A percentile compares a stretch with the other conserved stretches of the same genome.
These are phyloP conservation scores for Melanargia galathea DNA, from an alignment of 2,888 invertebrate species.

Conservation along the genomic window DNA sequence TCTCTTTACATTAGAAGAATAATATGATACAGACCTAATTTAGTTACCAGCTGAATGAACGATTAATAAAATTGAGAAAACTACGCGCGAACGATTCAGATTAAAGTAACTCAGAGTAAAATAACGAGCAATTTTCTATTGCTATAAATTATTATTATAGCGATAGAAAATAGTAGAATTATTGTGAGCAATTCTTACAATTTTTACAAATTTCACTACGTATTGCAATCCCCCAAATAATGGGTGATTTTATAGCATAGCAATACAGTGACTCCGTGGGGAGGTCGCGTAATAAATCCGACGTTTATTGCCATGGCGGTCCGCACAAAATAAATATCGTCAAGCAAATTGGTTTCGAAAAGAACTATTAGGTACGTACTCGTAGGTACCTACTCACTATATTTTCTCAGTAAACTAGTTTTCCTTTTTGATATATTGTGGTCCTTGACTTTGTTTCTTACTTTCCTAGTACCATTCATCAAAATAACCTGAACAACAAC, in stretches of 20 bases:
- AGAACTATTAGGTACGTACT: conserved; percentile 8
- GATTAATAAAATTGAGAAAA: too few relatives aligned
- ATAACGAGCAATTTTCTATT: too few relatives aligned
- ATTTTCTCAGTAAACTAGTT: not conserved
- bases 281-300: conserved; percentile 32
- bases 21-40: too few relatives aligned
- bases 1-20: too few relatives aligned
- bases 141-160: too few relatives aligned
- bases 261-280: conserved; percentile 29
- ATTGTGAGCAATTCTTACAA: not conserved
- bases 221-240: not conserved
- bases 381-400: not conserved
- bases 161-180: not conserved
- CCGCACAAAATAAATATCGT: conserved; percentile 30
- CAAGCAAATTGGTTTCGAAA: conserved; percentile 18
- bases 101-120: too few relatives aligned
- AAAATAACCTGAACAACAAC: not conserved
- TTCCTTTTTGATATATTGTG: not conserved
- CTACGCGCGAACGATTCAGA: too few relatives aligned
- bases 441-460: conserved; percentile 6
- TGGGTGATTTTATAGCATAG: conserved; percentile 10
- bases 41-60: too few relatives aligned
- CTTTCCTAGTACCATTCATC: not conserved
- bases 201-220: not conserved
- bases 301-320: conserved; percentile 29